Conservation (phyloP, 2,113 vertebrate species). For the Semnopithecus entellus region DNA sequence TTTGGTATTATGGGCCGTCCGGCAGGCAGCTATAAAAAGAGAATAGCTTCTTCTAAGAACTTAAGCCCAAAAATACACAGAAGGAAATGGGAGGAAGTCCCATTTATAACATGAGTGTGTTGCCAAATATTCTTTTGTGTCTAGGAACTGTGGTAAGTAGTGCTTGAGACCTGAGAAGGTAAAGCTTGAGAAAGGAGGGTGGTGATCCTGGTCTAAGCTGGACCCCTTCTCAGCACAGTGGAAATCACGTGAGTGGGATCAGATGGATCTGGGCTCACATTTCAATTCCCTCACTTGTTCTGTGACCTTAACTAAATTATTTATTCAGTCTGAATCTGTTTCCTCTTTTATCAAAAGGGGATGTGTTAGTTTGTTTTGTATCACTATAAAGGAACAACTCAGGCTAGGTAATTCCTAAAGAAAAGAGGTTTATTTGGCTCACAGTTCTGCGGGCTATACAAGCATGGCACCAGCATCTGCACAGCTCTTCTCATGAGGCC, state of each 20-base stretch:
- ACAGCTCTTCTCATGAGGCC: too few relatives aligned
- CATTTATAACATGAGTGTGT: conserved; percentile 33
- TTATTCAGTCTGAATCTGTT: background rate
- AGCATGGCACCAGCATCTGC: too few relatives aligned
- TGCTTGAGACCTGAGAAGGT: background rate
- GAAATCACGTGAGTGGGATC: background rate
- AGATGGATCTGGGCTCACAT: background rate
- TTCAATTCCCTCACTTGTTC: background rate
- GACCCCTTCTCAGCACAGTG: background rate
- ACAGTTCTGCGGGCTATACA: too few relatives aligned
- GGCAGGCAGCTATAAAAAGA: conserved; percentile 53
- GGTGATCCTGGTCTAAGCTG: background rate
- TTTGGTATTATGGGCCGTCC: conserved; percentile 21
- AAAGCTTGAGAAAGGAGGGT: background rate
- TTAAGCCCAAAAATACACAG: conserved; percentile 42
- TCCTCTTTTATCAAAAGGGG: background rate
- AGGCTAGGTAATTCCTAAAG: too few relatives aligned
- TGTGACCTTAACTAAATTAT: background rate
- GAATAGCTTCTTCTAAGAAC: conserved; percentile 63
- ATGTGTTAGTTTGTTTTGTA: too few relatives aligned
- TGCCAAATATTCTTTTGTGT: conserved; percentile 28
- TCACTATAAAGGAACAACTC: too few relatives aligned
- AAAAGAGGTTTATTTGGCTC: too few relatives aligned
- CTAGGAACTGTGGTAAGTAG: background rate
- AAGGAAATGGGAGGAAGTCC: conserved; percentile 49